Base-by-base conservation (phyloP, 2,113 vertebrate species). In the Callopanchax toddi region DNA sequence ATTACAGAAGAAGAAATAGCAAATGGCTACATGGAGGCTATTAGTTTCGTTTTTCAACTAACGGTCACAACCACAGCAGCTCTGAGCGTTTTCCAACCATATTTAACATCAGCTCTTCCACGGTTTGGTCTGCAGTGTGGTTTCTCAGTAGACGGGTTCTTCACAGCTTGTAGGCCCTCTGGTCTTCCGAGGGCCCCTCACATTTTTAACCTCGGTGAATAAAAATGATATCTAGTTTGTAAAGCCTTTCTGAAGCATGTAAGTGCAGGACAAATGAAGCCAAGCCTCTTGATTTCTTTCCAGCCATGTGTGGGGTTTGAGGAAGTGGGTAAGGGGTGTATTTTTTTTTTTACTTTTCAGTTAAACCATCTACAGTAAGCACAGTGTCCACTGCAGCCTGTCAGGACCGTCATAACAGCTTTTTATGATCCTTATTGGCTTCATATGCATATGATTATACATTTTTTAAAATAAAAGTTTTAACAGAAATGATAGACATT, bases 151-250 rank as follows among this genome's bases (percentile, higher is more conserved):
- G 44, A 51, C 29, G 32, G 60, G 32, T 36, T 74, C 57, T 43
- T 85, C 63, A 67, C 55, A 60, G 57, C 25, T 8, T 12, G 78
- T 26, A 11, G 44, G 43, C 60, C 58, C 51, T 44, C 52, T 71
- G 79, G 79, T 78, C 68, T 63, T 53, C 37, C 56, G 22, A 50
- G 84, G 82, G 87, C 83, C 85, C 74, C 86, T 83, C 76, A 78
- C 71, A 63, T 76, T 49, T 90, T 58, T 85, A 78, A 84, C 88
- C 84, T 89, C 87, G 77, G 42, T 60, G 74, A 57, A 68, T 78
- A 67, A 68, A 78, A 80, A 71, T 54, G 29, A 40, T 76, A 48
- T 60, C 20, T 66, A 39, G 42, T 68, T 64, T 76, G 78, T 59
- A 66, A 67, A 67, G 53, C 11, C 21, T 29, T 42, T 36, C 40